Evolutionary conservation across 2,113 vertebrate genomes (phyloP).

Genomic region (Aegithalos caudatus): DNA sequence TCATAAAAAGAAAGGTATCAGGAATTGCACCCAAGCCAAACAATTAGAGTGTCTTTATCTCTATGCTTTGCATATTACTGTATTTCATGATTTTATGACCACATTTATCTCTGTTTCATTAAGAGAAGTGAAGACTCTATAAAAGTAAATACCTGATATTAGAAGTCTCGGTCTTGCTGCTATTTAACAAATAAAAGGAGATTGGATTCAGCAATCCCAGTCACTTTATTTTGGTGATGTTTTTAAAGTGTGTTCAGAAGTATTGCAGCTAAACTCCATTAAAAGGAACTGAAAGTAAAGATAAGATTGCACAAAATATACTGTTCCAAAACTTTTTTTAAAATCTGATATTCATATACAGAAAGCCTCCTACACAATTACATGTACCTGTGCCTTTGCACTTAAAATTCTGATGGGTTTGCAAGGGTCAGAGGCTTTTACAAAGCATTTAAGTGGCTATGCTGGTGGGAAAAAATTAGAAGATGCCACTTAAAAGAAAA

Average conservation of each 20-base stretch:
- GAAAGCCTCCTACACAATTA: background rate
- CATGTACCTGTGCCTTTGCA: background rate
- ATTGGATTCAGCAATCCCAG: background rate
- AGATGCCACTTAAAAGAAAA: background rate
- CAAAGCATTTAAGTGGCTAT: background rate
- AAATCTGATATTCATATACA: background rate
- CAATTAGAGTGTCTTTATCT: background rate
- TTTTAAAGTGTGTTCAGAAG: background rate
- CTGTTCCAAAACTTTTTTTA: background rate
- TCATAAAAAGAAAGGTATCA: background rate
- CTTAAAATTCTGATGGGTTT: background rate
- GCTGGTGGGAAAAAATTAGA: background rate
- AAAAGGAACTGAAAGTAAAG: background rate
- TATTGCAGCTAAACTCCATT: background rate
- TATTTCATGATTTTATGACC: background rate
- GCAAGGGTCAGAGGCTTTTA: background rate
- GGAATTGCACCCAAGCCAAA: background rate
- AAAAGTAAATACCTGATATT: background rate
- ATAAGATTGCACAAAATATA: background rate
- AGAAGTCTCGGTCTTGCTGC: background rate
- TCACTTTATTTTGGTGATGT: background rate
- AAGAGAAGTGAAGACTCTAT: background rate
- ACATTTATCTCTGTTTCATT: background rate
- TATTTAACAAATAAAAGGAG: background rate
- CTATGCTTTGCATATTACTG: background rate